Base-by-base conservation (phyloP, 2,113 vertebrate species). In the Tympanuchus pallidicinctus region DNA sequence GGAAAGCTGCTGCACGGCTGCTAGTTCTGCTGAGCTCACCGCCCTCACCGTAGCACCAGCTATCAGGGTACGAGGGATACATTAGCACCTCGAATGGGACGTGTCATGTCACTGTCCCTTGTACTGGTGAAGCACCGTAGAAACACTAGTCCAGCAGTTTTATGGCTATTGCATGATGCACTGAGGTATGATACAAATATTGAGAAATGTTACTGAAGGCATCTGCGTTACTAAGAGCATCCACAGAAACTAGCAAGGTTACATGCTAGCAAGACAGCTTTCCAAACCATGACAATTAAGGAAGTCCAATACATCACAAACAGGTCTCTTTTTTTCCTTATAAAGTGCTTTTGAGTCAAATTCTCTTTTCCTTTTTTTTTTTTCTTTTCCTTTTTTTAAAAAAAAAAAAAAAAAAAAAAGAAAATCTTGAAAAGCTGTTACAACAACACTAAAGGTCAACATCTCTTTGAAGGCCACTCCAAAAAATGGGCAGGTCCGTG, bases 171-270 rank as follows among this genome's bases (percentile, higher is more conserved):
- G 97, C 95, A 96, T 92, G 97, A 97, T 94, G 97, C 94, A 97
- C 92, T 98, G 98, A 99, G 98, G 98, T 99, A 99, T 97, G 98
- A 94, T 94, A 95, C 92, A 93, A 86, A 87, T 66, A 91, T 19
- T 17, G 66, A 90, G 90, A 95, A 87, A 94, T 25, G 52, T 81
- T 67, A 92, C 75, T 50, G 92, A 94, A 85, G 91, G 70, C 85
- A 92, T 63, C 89, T 80, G 91, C 13, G 42, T 43, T 48, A 92
- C 73, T 54, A 91, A 97, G 82, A 95, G 85, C 91, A 96, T 71
- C 93, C 94, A 89, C 75, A 97, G 95, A 97, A 97, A 97, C 47
- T 76, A 97, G 74, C 15, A 48, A 47, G 11, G 45, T 50, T 89
- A 56, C 8, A 61, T 83, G 70, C 75, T 72, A 88, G 89, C 63